Conservation (phyloP, 2,797 vertebrate species). For the Hyperoplus immaculatus region DNA sequence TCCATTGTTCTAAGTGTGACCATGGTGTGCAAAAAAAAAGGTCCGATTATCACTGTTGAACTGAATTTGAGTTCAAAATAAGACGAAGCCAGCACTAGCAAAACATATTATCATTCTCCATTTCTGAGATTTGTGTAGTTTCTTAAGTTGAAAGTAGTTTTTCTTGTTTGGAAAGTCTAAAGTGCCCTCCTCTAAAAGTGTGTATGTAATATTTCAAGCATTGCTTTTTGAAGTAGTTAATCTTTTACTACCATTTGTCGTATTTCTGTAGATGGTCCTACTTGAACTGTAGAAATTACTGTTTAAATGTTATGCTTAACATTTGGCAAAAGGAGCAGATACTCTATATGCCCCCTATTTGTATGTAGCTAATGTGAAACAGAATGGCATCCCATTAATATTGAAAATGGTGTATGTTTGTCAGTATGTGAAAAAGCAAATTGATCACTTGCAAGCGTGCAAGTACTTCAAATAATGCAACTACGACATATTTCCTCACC, state of each 20-base stretch:
- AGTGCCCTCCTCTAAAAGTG: slow-evolving; percentile 28
- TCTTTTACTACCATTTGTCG: slow-evolving; percentile 31
- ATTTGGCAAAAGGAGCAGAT: slow-evolving; percentile 54
- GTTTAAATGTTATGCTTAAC: slow-evolving; percentile 54
- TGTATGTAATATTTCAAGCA: slow-evolving; percentile 39
- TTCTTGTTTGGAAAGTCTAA: slow-evolving; percentile 34
- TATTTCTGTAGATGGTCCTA: slow-evolving; percentile 63
- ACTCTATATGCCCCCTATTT: slow-evolving; percentile 41
- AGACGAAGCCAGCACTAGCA: slow-evolving; percentile 41
- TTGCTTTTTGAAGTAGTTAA: slow-evolving; percentile 49
- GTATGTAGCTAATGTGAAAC: slow-evolving; percentile 66
- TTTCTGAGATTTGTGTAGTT: slow-evolving; percentile 18
- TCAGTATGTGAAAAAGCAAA: slow-evolving; percentile 70
- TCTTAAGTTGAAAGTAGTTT: slow-evolving; percentile 8
- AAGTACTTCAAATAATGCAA: slow-evolving; percentile 75
- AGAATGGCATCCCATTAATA: slow-evolving; percentile 46
- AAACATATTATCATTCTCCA: slow-evolving; percentile 19
- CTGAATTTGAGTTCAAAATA: slow-evolving; percentile 4
- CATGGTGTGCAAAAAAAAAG: background rate
- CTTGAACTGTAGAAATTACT: slow-evolving; percentile 69
- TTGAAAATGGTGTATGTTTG: slow-evolving; percentile 34
- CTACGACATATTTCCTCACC: slow-evolving; percentile 84
- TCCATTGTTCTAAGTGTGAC: slow-evolving; percentile 1
- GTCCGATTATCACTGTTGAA: slow-evolving; percentile 6
- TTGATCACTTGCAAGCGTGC: slow-evolving; percentile 89